Evolutionary conservation across 2,797 vertebrate species (phyloP).

Genomic region (Crocidura indochinensis): DNA sequence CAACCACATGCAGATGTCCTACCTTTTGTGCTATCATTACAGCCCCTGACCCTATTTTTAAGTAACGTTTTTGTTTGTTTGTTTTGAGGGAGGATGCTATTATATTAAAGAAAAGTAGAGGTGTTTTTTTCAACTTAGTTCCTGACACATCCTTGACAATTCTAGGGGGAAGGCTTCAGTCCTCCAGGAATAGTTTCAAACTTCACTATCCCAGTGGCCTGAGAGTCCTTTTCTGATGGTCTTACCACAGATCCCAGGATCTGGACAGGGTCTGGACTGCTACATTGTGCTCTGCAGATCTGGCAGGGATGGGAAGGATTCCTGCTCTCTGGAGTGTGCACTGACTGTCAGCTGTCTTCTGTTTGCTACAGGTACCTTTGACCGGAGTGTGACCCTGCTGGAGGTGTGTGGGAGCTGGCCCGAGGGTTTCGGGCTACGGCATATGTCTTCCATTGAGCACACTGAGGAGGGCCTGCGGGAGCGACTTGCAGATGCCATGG

Average conservation of each 20-base stretch:
- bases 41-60: constrained; percentile 15
- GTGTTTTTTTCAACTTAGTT: background rate
- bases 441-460: constrained; percentile 95
- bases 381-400: constrained; percentile 97
- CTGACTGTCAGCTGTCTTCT: constrained; percentile 38
- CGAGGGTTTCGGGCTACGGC: constrained; percentile 96
- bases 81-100: background rate
- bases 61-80: too few species aligned
- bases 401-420: constrained; percentile 99
- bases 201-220: background rate
- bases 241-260: background rate
- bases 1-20: too few species aligned
- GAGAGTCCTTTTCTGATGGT: background rate
- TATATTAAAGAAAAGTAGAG: constrained; percentile 3
- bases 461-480: constrained; percentile 97
- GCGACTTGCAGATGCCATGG: constrained; percentile 98
- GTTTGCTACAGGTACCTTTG: constrained; percentile 94
- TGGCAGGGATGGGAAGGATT: background rate
- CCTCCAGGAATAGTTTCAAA: background rate
- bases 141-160: background rate
- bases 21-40: too few species aligned
- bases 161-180: background rate
- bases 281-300: fast-evolving
- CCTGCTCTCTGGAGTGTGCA: background rate
- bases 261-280: background rate